Conservation (phyloP, 2,888 invertebrate genomes). For the Noctua janthe region DNA sequence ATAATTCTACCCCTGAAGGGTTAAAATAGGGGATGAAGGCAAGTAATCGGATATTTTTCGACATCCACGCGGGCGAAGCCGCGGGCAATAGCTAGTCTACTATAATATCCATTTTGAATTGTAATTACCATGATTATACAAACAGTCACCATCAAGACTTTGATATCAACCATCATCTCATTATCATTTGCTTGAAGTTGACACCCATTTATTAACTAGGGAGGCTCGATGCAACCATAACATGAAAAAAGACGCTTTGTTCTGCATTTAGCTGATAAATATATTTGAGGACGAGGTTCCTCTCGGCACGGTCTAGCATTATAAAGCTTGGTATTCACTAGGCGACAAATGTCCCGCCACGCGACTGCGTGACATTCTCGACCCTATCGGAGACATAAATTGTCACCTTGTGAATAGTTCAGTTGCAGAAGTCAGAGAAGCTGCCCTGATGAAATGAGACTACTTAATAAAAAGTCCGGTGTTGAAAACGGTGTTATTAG, state of each 20-base stretch:
- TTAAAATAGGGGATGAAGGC: no score
- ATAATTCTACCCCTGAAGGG: no score
- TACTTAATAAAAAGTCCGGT: not conserved
- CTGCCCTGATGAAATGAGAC: not conserved
- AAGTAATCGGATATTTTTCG: no score
- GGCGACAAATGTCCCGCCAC: not conserved
- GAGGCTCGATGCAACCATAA: not conserved
- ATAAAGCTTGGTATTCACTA: slow-evolving; percentile 27
- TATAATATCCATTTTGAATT: not conserved
- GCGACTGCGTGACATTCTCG: not conserved
- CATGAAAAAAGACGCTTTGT: slow-evolving; percentile 1
- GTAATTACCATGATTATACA: slow-evolving; percentile 20
- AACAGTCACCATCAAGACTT: slow-evolving; percentile 1
- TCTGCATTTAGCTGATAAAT: slow-evolving; percentile 31
- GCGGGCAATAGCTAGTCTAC: not conserved
- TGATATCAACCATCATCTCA: slow-evolving; percentile 12
- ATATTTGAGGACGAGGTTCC: slow-evolving; percentile 40
- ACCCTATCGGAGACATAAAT: not conserved
- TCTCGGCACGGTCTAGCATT: not conserved
- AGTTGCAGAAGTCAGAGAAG: not conserved
- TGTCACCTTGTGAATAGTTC: not conserved
- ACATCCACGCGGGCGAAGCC: no score
- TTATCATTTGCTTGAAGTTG: slow-evolving; percentile 28
- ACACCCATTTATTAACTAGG: slow-evolving; percentile 18
- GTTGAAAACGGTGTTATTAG: slow-evolving; percentile 3